Conservation (phyloP, 2,113 vertebrate species). For the Procavia capensis region DNA sequence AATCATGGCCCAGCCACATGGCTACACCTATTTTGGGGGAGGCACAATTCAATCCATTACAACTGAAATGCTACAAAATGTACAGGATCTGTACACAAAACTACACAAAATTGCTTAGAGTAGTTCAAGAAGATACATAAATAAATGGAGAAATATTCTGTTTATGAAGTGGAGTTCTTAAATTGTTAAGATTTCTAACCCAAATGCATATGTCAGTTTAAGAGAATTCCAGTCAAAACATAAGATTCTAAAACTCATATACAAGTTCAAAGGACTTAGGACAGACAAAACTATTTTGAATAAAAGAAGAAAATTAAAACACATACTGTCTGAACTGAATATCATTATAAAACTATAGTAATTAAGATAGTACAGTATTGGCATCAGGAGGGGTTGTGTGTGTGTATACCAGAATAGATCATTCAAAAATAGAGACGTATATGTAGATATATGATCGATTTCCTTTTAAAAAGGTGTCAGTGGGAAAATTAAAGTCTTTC, state of each 20-base stretch:
- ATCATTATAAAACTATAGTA: not conserved
- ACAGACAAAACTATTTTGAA: not conserved
- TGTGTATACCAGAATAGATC: not conserved
- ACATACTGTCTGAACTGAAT: not conserved
- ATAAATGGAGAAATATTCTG: not conserved
- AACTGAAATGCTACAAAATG: not conserved
- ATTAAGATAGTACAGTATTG: not conserved
- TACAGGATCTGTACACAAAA: not conserved
- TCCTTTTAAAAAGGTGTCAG: not conserved
- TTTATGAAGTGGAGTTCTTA: not conserved
- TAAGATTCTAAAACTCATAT: not conserved
- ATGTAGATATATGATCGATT: not conserved
- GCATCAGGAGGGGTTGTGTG: not conserved
- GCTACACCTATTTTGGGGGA: too few species aligned
- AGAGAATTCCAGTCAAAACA: not conserved
- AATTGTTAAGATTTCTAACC: not conserved
- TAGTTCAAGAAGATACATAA: not conserved
- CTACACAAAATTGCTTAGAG: not conserved
- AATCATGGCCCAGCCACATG: too few species aligned
- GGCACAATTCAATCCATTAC: too few species aligned
- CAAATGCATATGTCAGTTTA: not conserved
- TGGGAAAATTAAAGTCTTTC: not conserved
- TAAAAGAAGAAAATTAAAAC: not conserved
- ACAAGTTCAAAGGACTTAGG: not conserved
- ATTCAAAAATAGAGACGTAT: not conserved